phyloP scores from a whole-genome alignment of 2,888 invertebrate species.

The Zygothrica quintamaculata region DNA sequence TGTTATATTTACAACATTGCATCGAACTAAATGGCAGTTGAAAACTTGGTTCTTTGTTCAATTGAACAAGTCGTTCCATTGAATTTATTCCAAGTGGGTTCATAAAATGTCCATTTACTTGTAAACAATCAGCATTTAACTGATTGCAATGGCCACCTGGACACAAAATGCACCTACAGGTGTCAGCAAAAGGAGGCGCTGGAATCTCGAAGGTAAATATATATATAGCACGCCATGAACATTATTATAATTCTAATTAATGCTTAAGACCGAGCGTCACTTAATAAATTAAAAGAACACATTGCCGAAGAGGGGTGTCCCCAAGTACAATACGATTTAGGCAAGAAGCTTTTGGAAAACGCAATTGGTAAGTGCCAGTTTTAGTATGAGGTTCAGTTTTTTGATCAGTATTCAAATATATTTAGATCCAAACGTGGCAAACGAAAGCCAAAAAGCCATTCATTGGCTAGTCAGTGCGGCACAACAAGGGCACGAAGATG shows the following conservation, averaged over 20 bases:
- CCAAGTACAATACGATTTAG: conserved; percentile 94
- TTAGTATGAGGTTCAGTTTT: too few species aligned
- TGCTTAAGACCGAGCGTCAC: conserved; percentile 82
- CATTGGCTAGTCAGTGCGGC: conserved; percentile 97
- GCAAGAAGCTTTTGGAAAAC: conserved; percentile 92
- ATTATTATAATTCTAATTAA: neutral
- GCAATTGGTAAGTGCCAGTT: conserved; percentile 87
- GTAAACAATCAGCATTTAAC: conserved; percentile 49
- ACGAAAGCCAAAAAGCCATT: conserved; percentile 89
- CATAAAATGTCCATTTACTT: conserved; percentile 30
- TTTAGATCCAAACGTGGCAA: conserved; percentile 75
- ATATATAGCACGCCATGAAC: conserved; percentile 1
- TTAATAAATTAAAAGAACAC: conserved; percentile 86
- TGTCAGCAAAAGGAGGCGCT: conserved; percentile 80
- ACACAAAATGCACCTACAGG: conserved; percentile 82
- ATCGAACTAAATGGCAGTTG: neutral
- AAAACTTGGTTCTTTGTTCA: neutral
- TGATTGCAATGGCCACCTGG: conserved; percentile 83
- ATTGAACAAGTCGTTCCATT: conserved; percentile 7
- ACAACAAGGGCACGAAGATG: conserved; percentile 95
- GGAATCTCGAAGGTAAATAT: conserved; percentile 83
- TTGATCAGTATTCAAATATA: neutral
- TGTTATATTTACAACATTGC: neutral
- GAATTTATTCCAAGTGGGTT: conserved; percentile 13
- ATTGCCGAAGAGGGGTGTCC: conserved; percentile 95